These are phyloP conservation scores for Cyclargus thomasi DNA, from an alignment of 1,140 invertebrate genomes.

Conservation along the genomic window DNA sequence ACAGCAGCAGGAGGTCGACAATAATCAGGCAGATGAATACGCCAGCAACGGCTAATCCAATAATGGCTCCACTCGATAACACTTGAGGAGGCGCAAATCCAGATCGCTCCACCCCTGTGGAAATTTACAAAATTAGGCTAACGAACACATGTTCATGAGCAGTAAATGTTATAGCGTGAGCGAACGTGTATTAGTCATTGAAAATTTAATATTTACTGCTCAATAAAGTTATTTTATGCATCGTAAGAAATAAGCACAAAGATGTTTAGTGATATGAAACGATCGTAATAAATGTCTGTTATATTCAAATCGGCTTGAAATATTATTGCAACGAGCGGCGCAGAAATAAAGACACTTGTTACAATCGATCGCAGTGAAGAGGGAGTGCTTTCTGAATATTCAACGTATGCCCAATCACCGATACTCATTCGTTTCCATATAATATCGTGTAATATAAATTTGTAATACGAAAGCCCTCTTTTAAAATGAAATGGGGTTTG, in stretches of 20 bases:
- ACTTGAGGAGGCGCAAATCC: constrained; percentile 72
- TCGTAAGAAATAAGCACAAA: constrained; percentile 58
- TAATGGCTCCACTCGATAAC: constrained; percentile 84
- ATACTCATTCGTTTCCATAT: constrained; percentile 30
- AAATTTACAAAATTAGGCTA: constrained; percentile 30
- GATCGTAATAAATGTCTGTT: constrained; percentile 56
- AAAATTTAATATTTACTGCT: constrained; percentile 34
- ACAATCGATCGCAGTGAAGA: constrained; percentile 54
- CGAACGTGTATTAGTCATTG: constrained; percentile 4
- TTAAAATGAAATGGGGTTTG: constrained; percentile 72
- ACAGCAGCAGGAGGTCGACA: constrained; percentile 86
- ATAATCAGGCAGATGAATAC: constrained; percentile 85
- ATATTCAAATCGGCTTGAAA: background rate
- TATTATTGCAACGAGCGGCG: background rate
- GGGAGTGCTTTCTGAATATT: constrained; percentile 66
- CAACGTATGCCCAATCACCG: constrained; percentile 71
- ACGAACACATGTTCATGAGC: constrained; percentile 32
- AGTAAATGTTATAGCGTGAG: constrained; percentile 35
- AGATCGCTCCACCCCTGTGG: constrained; percentile 76
- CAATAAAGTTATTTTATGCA: constrained; percentile 56
- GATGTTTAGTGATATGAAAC: constrained; percentile 61
- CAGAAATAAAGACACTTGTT: constrained; percentile 44
- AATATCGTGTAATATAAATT: constrained; percentile 29
- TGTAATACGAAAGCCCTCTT: constrained; percentile 60
- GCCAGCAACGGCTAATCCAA: constrained; percentile 84